These are phyloP conservation scores for Orchesellides sinensis DNA, from an alignment of 2,888 invertebrate species.

Conservation along the genomic window DNA sequence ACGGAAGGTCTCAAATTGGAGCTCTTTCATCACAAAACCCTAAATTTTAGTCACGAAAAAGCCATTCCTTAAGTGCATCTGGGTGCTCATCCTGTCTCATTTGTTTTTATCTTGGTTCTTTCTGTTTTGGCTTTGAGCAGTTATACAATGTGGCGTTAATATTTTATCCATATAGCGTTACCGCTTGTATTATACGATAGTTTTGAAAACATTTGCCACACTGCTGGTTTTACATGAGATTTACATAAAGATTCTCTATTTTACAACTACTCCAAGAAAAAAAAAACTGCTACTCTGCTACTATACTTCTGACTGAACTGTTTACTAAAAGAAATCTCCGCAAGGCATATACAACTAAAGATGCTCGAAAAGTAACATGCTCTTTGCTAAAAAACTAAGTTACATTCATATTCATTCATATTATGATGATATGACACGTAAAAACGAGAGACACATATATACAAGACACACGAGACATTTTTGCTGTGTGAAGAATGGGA, in stretches of 20 bases:
- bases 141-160: too few species aligned
- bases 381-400: not conserved
- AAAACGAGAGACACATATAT: not conserved
- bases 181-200: not conserved
- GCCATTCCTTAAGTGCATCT: conserved; percentile 32
- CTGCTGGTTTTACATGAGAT: conserved; percentile 43
- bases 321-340: conserved; percentile 23
- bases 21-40: conserved; percentile 16
- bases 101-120: conserved; percentile 23
- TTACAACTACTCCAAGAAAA: conserved; percentile 29
- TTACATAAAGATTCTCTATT: conserved; percentile 32
- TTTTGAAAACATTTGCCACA: not conserved
- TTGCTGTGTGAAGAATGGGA: conserved; percentile 29
- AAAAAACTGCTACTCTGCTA: too few species aligned
- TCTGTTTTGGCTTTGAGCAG: too few species aligned
- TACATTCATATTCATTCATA: too few species aligned
- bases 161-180: too few species aligned
- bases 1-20: conserved; percentile 42
- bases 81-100: conserved; percentile 34
- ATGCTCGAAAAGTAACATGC: too few species aligned
- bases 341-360: too few species aligned
- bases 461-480: too few species aligned
- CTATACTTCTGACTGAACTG: not conserved
- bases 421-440: too few species aligned
- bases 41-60: conserved; percentile 46